A percentile compares a stretch with the other conserved stretches of the same genome.
phyloP scores from a whole-genome alignment of 2,888 invertebrate species.

The Epicampocera succincta region DNA sequence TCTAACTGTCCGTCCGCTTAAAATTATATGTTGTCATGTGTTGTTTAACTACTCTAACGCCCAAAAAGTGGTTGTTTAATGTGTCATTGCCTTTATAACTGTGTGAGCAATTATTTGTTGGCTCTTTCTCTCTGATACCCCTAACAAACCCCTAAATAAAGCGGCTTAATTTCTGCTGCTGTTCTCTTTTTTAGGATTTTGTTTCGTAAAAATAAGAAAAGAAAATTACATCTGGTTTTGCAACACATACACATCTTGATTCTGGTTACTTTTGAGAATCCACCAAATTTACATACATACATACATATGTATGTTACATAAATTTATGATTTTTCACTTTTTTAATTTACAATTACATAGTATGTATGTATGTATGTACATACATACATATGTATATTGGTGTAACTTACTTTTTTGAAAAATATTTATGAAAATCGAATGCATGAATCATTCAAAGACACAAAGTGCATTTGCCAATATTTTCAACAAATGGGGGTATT shows the following conservation, averaged over 20 bases:
- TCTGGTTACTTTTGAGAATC: constrained; percentile 6
- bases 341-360: no score
- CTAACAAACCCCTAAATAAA: constrained; percentile 67
- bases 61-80: constrained; percentile 67
- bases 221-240: constrained; percentile 65
- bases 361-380: no score
- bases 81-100: constrained; percentile 64
- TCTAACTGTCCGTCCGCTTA: constrained; percentile 8
- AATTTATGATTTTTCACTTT: no score
- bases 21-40: constrained; percentile 31
- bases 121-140: constrained; percentile 60
- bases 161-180: constrained; percentile 60
- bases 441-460: no score
- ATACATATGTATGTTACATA: no score
- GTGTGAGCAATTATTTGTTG: constrained; percentile 7
- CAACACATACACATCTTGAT: constrained; percentile 21
- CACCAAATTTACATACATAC: background rate
- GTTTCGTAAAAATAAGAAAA: constrained; percentile 43
- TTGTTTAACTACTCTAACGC: constrained; percentile 58
- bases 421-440: no score
- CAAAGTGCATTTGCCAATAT: no score
- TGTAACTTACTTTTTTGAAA: no score
- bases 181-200: constrained; percentile 22
- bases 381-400: no score
- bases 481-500: no score